Evolutionary conservation across 2,113 vertebrate genomes (phyloP), one percentile per base, ranked within the genome.

Genomic region (Peromyscus californicus): DNA sequence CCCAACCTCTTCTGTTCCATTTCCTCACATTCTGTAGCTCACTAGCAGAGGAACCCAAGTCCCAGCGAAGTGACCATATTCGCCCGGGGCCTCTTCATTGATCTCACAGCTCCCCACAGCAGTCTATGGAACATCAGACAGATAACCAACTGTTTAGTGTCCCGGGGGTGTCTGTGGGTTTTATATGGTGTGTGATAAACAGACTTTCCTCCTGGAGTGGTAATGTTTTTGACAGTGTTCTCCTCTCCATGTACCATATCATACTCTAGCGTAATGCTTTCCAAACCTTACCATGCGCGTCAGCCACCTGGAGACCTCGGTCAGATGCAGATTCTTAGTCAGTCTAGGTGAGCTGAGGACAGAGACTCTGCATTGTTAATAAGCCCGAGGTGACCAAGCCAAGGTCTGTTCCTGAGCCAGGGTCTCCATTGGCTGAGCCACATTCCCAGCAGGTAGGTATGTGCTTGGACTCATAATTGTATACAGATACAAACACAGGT

Each of bases 261-360:
- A 5, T 76, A 51, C 87, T 87, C 74, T 42, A n/a, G 5, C 3
- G 9, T 61, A 51, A 1, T 59, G 26, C 42, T 95, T 79, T 69
- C 82, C 69, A 83, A 7, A 72, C 29, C 54, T 79, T 45, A 42
- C 54, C 7, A 31, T 22, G 31, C 67, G 45, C 33, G 22, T 1
- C 0, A 3, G 19, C 83, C 76, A 57, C 48, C 36, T 70, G 22
- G 84, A 90, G 69, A 85, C 48, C 69, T 80, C 36, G 17, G 80
- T 79, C 90, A 94, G 91, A 90, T 26, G 39, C 80, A 92, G 63
- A 19, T 88, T 96, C 70, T 87, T 26, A 61, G 3, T 70, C 57
- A 39, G 7, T 54, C 11, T 54, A 12, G 51, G 54, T 74, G 10
- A 57, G 39, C 36, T 51, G n/a, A 95, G 57, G 67, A 82, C 69